Conservation (phyloP, 2,797 vertebrate genomes). For the Epinephelus malabaricus region DNA sequence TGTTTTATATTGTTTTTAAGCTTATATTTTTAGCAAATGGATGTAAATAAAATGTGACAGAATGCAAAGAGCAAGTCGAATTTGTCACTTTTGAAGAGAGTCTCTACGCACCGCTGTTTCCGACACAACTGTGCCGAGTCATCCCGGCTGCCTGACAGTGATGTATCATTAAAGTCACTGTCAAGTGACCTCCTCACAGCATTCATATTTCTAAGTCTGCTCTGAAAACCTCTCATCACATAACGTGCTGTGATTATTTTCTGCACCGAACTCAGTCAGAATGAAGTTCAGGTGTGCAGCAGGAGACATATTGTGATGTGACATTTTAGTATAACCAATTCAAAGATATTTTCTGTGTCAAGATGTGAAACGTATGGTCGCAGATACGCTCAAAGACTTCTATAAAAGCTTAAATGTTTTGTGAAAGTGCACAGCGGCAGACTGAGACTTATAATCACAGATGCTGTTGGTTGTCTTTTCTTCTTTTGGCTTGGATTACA, state of each 20-base stretch:
- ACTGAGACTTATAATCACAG: conserved; percentile 6
- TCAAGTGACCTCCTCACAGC: conserved; percentile 40
- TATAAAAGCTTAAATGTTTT: conserved; percentile 4
- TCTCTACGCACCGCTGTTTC: background rate
- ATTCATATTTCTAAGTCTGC: conserved; percentile 25
- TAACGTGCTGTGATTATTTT: conserved; percentile 38
- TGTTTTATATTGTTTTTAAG: conserved; percentile 23
- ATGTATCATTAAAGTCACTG: conserved; percentile 43
- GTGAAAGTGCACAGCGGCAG: conserved; percentile 2
- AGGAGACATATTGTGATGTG: background rate
- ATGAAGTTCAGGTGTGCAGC: conserved; percentile 25
- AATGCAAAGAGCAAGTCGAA: background rate
- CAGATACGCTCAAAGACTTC: background rate
- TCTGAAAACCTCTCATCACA: conserved; percentile 39
- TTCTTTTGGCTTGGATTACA: background rate
- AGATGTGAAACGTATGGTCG: background rate
- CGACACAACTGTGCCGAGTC: conserved; percentile 13
- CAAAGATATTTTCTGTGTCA: conserved; percentile 1
- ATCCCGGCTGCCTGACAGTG: conserved; percentile 36
- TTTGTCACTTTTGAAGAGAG: conserved; percentile 2
- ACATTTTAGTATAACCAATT: conserved; percentile 16
- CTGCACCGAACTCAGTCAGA: conserved; percentile 16
- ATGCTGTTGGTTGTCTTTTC: background rate
- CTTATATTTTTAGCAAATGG: conserved; percentile 25
- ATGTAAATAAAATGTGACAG: background rate